Percentiles rank a stretch among this genome's conserved stretches.
phyloP scores from a whole-genome alignment of 2,888 invertebrate genomes.

The Leptura quadrifasciata region DNA sequence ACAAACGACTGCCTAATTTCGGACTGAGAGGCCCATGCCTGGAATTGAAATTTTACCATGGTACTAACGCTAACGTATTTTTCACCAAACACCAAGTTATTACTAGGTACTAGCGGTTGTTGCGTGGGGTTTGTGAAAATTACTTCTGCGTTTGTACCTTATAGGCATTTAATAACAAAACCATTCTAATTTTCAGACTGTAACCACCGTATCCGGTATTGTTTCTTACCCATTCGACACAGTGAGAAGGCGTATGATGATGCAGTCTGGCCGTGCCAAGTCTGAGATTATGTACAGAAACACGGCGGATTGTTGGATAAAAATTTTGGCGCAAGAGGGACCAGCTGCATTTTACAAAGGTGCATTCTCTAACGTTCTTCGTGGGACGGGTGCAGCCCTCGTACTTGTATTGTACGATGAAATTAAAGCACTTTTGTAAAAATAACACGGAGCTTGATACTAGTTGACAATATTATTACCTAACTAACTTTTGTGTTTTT shows the following conservation, averaged over 20 bases:
- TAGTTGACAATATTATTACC: slow-evolving; percentile 15
- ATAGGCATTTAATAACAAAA: background rate
- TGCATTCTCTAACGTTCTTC: slow-evolving; percentile 79
- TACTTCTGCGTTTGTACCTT: too few species aligned
- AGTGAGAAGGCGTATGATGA: slow-evolving; percentile 85
- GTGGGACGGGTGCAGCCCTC: slow-evolving; percentile 81
- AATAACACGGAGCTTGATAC: background rate
- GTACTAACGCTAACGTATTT: too few species aligned
- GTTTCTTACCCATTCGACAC: slow-evolving; percentile 88
- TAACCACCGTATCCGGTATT: slow-evolving; percentile 84
- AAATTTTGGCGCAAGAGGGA: slow-evolving; percentile 81
- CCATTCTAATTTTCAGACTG: slow-evolving; percentile 73
- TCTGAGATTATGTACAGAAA: slow-evolving; percentile 81
- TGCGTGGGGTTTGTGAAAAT: too few species aligned
- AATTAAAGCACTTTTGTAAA: slow-evolving; percentile 74
- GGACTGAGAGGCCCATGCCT: too few species aligned
- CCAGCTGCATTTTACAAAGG: slow-evolving; percentile 86
- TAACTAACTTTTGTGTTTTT: slow-evolving; percentile 34
- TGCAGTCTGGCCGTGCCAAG: slow-evolving; percentile 83
- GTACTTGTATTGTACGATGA: slow-evolving; percentile 85
- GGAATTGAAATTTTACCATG: too few species aligned
- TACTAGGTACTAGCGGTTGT: too few species aligned
- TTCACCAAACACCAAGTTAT: too few species aligned
- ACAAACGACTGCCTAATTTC: too few species aligned
- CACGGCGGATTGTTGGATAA: slow-evolving; percentile 84